Percentiles rank a stretch among this genome's conserved stretches.
Conservation (phyloP, 2,888 invertebrate genomes). For the Pammene aurita region DNA sequence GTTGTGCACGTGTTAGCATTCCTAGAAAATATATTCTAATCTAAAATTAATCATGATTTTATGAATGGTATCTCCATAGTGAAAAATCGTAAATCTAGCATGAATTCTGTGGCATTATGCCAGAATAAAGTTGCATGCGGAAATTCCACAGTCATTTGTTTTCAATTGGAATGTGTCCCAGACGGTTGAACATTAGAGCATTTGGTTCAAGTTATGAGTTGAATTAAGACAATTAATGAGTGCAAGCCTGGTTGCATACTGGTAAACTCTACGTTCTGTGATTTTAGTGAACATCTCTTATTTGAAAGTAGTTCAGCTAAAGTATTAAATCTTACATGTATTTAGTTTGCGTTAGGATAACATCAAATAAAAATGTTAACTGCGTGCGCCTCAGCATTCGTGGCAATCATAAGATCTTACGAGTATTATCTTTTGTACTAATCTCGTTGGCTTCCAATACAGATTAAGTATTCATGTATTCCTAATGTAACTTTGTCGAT, state of each 20-base stretch:
- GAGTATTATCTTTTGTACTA: no score
- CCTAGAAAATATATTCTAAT: not conserved
- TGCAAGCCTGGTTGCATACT: not conserved
- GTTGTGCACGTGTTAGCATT: no score
- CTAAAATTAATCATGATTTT: conserved; percentile 25
- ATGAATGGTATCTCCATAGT: conserved; percentile 22
- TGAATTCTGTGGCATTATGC: conserved; percentile 34
- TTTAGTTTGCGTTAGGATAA: no score
- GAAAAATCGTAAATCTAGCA: conserved; percentile 36
- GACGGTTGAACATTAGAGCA: conserved; percentile 31
- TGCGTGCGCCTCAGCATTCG: no score
- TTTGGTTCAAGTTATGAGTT: conserved; percentile 30
- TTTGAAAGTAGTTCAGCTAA: not conserved
- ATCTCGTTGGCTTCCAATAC: no score
- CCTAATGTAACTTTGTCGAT: no score
- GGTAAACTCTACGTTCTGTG: not conserved
- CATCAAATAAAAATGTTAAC: no score
- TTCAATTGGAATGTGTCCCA: conserved; percentile 40
- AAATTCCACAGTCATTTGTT: conserved; percentile 40
- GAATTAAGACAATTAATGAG: conserved; percentile 20
- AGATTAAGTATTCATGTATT: no score
- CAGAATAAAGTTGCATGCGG: conserved; percentile 36
- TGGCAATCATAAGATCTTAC: no score
- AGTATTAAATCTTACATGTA: not conserved
- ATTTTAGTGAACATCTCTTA: conserved; percentile 7